phyloP scores from a whole-genome alignment of 2,113 vertebrate species.

The Pluvialis apricaria region DNA sequence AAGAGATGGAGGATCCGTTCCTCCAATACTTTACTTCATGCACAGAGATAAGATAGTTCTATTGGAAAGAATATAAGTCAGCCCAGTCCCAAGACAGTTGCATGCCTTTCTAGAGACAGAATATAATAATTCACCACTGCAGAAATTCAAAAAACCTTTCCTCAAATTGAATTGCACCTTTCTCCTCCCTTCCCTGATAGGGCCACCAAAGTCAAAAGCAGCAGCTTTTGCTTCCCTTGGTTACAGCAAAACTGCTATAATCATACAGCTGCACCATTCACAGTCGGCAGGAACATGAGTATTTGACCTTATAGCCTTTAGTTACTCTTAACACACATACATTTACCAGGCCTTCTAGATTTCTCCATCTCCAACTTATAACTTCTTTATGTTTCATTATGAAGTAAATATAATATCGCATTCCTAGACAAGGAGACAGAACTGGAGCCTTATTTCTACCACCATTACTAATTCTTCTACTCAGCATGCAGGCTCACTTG shows the following conservation, averaged over 20 bases:
- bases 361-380: neutral
- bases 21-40: neutral
- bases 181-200: neutral
- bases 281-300: neutral
- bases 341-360: neutral
- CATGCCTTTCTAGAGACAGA: neutral
- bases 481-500: neutral
- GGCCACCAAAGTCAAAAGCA: neutral
- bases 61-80: neutral
- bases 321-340: neutral
- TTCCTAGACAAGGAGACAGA: neutral
- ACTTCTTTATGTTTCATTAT: neutral
- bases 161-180: neutral
- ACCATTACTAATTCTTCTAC: neutral
- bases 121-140: neutral
- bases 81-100: neutral
- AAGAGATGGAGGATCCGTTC: slow-evolving; percentile 12
- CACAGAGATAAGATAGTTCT: neutral
- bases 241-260: neutral
- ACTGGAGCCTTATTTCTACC: neutral
- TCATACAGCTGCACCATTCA: neutral
- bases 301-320: neutral
- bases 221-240: neutral
- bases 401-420: neutral
- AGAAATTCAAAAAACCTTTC: neutral